A percentile compares a stretch with the other conserved stretches of the same genome.
phyloP scores from a whole-genome alignment of 2,888 invertebrate genomes.

The Tachina lurida region DNA sequence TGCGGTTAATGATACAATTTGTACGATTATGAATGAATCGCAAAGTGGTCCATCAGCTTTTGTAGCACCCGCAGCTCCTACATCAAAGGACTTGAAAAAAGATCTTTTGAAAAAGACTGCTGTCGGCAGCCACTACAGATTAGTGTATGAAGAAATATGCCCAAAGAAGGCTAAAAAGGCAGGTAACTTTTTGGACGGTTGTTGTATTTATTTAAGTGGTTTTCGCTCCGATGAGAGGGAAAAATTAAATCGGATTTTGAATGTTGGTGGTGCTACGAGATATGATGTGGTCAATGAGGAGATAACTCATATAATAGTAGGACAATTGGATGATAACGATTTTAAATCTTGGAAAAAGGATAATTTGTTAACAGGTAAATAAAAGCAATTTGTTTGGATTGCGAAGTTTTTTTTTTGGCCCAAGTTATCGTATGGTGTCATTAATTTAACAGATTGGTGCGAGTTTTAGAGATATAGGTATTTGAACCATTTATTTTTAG shows the following conservation, averaged over 20 bases:
- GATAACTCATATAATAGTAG: slow-evolving; percentile 91
- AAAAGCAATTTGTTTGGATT: too few species aligned
- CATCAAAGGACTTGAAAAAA: slow-evolving; percentile 73
- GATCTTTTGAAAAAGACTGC: slow-evolving; percentile 72
- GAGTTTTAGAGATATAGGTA: too few species aligned
- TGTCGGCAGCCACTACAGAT: slow-evolving; percentile 68
- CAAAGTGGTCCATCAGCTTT: slow-evolving; percentile 67
- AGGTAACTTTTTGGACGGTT: slow-evolving; percentile 94
- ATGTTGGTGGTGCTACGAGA: slow-evolving; percentile 92
- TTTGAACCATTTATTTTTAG: too few species aligned
- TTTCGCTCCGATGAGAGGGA: slow-evolving; percentile 86
- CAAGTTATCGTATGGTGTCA: too few species aligned
- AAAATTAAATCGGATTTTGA: slow-evolving; percentile 88
- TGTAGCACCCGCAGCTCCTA: slow-evolving; percentile 63
- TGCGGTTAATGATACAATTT: slow-evolving; percentile 75
- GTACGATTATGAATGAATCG: slow-evolving; percentile 70
- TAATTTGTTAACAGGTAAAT: slow-evolving; percentile 74
- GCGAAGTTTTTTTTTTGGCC: too few species aligned
- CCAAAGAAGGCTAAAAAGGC: slow-evolving; percentile 88
- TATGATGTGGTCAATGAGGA: slow-evolving; percentile 89
- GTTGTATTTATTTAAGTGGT: slow-evolving; percentile 89
- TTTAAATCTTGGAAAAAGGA: slow-evolving; percentile 81
- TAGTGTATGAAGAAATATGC: slow-evolving; percentile 83
- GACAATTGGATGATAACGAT: slow-evolving; percentile 84
- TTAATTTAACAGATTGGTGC: too few species aligned